Evolutionary conservation across 1,140 invertebrate species (phyloP), one percentile per base, ranked within the genome.

Genomic region (Drosophila rufa): DNA sequence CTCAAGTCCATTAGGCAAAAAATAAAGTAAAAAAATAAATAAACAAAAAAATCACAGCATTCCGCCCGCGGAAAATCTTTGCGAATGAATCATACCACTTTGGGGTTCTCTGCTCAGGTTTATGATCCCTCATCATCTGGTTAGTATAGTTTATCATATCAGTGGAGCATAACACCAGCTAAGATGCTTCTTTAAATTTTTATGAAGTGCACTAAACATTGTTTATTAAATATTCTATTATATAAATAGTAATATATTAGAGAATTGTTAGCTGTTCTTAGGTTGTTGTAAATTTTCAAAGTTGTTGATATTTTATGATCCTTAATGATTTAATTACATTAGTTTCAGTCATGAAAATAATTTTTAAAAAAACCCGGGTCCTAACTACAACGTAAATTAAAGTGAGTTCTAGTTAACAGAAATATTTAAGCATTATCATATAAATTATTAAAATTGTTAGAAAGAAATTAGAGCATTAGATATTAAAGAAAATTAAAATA

Each of bases 111-210:
- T 22, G 1, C 33, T 19, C 1, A 2, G 36, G 5, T 40, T 70
- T 70, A 70, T 30, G 30, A 38, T 30, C 30, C 11, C 11, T 4
- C 27, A 73, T 59, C 53, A 48, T 58, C 12, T 22, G 30, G 27
- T 14, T 65, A 8, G 27, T 70, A 50, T 47, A 55, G 40, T 38
- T 67, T 45, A 69, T 67, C 62, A 69, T 67, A 67, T 55, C 47
- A 55, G 62, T 38, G 51, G 33, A 67, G 55, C 30, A 38, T 40
- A 43, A 42, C 3, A 19, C 11, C 4, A 40, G 5, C 6, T 38
- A 36, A 53, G 17, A 17, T 30, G 12, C 4, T 8, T 11, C 22
- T 36, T 55, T 30, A 53, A 67, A 40, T 11, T 36, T 38, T 66
- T 53, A 53, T 53, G 14, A 62, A 22, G 12, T 2, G 12, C 57